These are phyloP conservation scores for Telmatherina bonti DNA, from an alignment of 2,797 vertebrate species.

Conservation along the genomic window DNA sequence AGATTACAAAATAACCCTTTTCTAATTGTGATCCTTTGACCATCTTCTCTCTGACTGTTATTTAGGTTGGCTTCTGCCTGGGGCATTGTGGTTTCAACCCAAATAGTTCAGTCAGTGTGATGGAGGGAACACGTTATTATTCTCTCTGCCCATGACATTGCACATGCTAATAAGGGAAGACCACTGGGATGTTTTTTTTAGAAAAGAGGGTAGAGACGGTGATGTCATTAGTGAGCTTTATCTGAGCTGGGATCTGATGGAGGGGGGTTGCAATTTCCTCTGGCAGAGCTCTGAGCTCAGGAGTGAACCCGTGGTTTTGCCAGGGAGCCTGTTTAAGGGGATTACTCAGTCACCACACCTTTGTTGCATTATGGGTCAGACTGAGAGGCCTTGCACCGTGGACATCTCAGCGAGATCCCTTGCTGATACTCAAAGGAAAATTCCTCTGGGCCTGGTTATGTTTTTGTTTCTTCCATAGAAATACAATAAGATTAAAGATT, in stretches of 20 bases:
- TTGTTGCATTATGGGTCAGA: conserved; percentile 77
- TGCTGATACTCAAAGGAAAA: conserved; percentile 52
- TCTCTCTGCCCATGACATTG: conserved; percentile 63
- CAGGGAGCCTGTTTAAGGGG: conserved; percentile 73
- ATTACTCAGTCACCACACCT: conserved; percentile 79
- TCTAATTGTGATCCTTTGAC: conserved; percentile 76
- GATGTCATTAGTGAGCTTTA: conserved; percentile 79
- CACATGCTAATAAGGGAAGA: conserved; percentile 80
- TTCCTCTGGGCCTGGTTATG: conserved; percentile 3
- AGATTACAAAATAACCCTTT: conserved; percentile 66
- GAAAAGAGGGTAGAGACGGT: conserved; percentile 49
- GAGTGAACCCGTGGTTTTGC: conserved; percentile 62
- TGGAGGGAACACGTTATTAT: conserved; percentile 75
- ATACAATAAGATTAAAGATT: too few relatives aligned
- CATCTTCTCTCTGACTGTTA: conserved; percentile 73
- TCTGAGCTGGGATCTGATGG: conserved; percentile 73
- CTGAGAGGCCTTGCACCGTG: conserved; percentile 64
- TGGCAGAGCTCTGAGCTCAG: conserved; percentile 64
- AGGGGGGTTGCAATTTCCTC: conserved; percentile 72
- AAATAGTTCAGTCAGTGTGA: conserved; percentile 66
- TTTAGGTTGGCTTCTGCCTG: conserved; percentile 77
- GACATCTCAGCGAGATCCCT: conserved; percentile 59
- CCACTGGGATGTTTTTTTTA: conserved; percentile 57
- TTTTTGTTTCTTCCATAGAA: conserved; percentile 4
- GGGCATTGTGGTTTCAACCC: conserved; percentile 68